Base-by-base conservation (phyloP, 2,797 vertebrate genomes). In the Synanceia verrucosa region DNA sequence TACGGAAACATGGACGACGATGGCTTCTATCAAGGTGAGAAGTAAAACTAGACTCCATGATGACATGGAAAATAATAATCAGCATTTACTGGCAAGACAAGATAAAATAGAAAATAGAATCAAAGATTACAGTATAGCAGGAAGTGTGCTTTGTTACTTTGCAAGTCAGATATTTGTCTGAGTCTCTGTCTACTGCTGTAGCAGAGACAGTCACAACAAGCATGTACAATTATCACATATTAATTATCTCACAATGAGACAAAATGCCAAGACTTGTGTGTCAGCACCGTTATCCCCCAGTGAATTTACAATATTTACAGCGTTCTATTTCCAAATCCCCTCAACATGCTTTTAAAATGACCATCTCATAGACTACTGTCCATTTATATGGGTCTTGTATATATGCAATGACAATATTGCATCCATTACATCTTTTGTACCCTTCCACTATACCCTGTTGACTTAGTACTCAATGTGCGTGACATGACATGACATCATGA, bases 1-100 rank as follows among this genome's bases (percentile, higher is more conserved):
- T 99, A 99, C 16, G 98, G 98, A 65, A 94, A 96, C 87, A 99
- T 99, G 97, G 98, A 99, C 1, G 98, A 99, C 59, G 98, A 99
- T 10, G 98, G 98, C 39, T 99, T 99, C 91, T 99, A 97, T 19
- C 96, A 99, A 96, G 98, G 98, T 99, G 79, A 86, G 89, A 75
- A 29, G 28, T 26, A 12, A 37, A 62, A 56, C 24, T 3, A 59
- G 10, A 48, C 8, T 60, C 43, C 1, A 9, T 24, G 3, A 33
- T 41, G 14, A 44, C 12, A 34, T 59, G 5, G n/a, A 26, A 60
- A 46, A 51, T 39, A 34, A 16, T 9, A 6, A 19, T 28, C 13
- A 23, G 34, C 31, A n/a, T 13, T 24, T 37, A 56, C 9, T 3
- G 9, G 10, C 9, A 28, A 29, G 34, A 28, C 5, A 53, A 58